Evolutionary conservation across 2,888 invertebrate genomes (phyloP), one percentile per base, ranked within the genome.

Genomic region (Ceriagrion tenellum): DNA sequence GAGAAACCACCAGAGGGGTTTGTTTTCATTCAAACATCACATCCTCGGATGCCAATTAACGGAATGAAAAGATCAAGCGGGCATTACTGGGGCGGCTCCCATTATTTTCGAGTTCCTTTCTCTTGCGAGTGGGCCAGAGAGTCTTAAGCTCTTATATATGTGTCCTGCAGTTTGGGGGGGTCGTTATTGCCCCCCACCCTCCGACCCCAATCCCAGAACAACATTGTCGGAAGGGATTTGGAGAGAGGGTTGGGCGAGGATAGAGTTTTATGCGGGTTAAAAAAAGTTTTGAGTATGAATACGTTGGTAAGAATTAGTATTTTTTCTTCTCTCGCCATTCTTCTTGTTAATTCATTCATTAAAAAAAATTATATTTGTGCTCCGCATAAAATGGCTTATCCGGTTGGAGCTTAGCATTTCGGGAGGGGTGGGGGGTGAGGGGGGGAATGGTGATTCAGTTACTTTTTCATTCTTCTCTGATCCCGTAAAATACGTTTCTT

Each of bases 11-110:
- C 74, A 10, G 69, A 69, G 81, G 81, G 59, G 59, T 8, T 30
- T 81, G 81, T 81, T 81, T 81, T 81, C 81, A 81, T 81, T 81
- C 81, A 81, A 35, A 81, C 81, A 81, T 81, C 81, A 81, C 81
- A 81, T 81, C 26, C 35, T 81, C 81, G 81, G 81, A 35, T 81
- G 81, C 81, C 81, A 81, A 81, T 81, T 81, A 81, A 81, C 81
- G 35, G 81, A 81, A 81, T 81, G 81, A 81, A 81, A 81, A 81
- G 81, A 81, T 81, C 81, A 81, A 81, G 30, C 81, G 30, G 35
- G 81, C 35, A 81, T 81, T 81, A 81, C 81, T 81, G 81, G n/a
- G n/a, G 35, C 35, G 16, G 59, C 47, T 47, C 59, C 69, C 30
- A 81, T 81, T 81, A 35, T 81, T 81, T 81, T n/a, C 35, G 81